These are phyloP conservation scores for Drosophila virilis DNA, from an alignment of 1,140 invertebrate genomes.

Conservation along the genomic window DNA sequence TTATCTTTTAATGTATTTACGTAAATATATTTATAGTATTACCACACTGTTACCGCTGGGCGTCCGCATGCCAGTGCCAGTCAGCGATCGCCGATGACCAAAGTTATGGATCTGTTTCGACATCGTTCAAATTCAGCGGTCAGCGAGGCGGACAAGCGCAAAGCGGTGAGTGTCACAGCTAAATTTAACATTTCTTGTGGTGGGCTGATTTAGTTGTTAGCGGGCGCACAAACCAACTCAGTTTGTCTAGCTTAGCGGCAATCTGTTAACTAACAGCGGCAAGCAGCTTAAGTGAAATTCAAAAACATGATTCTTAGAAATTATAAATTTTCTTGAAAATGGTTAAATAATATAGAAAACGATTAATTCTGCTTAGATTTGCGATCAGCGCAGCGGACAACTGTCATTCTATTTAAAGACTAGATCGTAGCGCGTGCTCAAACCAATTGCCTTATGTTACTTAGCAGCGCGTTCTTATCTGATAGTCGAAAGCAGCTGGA, in stretches of 20 bases:
- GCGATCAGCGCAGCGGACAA: no score
- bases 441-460: slow-evolving; percentile 3
- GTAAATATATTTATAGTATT: slow-evolving; percentile 85
- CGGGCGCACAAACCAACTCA: no score
- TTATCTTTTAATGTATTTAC: background rate
- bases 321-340: no score
- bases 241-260: no score
- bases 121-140: slow-evolving; percentile 90
- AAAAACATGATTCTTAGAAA: no score
- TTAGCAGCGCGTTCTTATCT: background rate
- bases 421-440: slow-evolving; percentile 7
- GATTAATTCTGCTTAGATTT: no score
- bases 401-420: background rate
- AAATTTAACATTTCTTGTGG: slow-evolving; percentile 7
- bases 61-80: slow-evolving; percentile 82
- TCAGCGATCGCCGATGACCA: slow-evolving; percentile 89
- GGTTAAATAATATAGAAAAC: no score
- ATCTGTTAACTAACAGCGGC: background rate
- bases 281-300: background rate
- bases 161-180: slow-evolving; percentile 88
- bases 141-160: slow-evolving; percentile 89
- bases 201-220: background rate
- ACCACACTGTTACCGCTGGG: slow-evolving; percentile 88
- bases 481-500: background rate
- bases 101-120: slow-evolving; percentile 95